Base-by-base conservation (phyloP, 1,140 invertebrate genomes). In the Trissolcus basalis region DNA sequence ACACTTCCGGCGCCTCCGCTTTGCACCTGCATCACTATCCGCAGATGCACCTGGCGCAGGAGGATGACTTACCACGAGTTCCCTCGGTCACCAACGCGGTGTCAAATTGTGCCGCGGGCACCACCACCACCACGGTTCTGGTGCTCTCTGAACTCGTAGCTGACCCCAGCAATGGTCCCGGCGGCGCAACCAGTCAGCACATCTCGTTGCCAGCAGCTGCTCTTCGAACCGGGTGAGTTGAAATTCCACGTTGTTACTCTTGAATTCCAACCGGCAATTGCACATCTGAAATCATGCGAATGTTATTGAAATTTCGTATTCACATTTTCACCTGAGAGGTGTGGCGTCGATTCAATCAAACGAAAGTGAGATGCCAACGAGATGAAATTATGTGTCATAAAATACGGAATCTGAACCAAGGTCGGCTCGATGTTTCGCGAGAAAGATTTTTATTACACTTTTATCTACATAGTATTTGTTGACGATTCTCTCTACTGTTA, bases 131-230 rank as follows among this genome's bases (percentile, higher is more conserved):
- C 4, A 90, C 90, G 0, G 90, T 91, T 7, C 79, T 91, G 50
- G 90, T 91, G 0, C 83, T 90, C 0, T 90, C 89, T 0, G 90
- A 91, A 72, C 77, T 90, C 12, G 90, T 90, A 0, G 89, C 85
- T 0, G 85, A 87, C 41, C 86, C 56, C 54, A 81, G 13, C 74
- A 80, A 76, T 44, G 78, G 74, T 36, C 79, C 75, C 11, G 78
- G 77, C 4, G 75, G 77, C 4, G 75, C 80, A 4, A 77, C 79
- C 19, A 76, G 76, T 4, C 83, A 83, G 68, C 84, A 86, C 44
- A 85, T 83, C 49, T 82, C 86, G 10, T 77, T 82, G 33, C 78
- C 84, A 41, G 79, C 82, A 4, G 80, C 84, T 10, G 79, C 86
- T 0, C 82, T 88, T 16, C 82, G 87, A 8, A 67, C 83, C 36